phyloP scores from a whole-genome alignment of 1,140 invertebrate genomes.

The Cydia amplana region DNA sequence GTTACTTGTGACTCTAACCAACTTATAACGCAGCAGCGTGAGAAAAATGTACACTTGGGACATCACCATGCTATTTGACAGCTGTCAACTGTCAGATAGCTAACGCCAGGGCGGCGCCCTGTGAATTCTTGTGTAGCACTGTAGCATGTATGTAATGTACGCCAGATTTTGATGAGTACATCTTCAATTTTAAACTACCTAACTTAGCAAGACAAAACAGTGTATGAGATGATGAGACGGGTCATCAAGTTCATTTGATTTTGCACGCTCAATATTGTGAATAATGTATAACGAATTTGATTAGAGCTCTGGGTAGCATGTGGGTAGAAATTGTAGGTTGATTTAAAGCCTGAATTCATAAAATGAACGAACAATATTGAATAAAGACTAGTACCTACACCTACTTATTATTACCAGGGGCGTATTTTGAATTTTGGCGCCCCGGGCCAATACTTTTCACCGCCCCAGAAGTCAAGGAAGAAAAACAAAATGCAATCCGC shows the following conservation, averaged over 20 bases:
- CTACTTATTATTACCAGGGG: too few relatives aligned
- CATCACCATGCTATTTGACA: too few relatives aligned
- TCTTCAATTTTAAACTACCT: background rate
- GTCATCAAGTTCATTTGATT: background rate
- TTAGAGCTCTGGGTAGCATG: background rate
- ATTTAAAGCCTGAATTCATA: constrained; percentile 4
- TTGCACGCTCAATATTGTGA: background rate
- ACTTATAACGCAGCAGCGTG: too few relatives aligned
- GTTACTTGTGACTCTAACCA: too few relatives aligned
- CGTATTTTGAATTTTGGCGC: too few relatives aligned
- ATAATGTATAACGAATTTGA: background rate
- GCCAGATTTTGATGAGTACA: background rate
- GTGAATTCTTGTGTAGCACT: constrained; percentile 15
- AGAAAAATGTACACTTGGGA: too few relatives aligned
- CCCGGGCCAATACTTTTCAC: too few relatives aligned
- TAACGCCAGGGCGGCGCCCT: too few relatives aligned
- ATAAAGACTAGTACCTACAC: background rate
- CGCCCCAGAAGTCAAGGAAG: too few relatives aligned
- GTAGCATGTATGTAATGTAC: constrained; percentile 36
- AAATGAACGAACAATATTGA: background rate
- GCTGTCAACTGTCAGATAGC: too few relatives aligned
- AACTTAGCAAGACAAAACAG: background rate
- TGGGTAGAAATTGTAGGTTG: background rate
- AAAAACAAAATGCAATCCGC: too few relatives aligned
- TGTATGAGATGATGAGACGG: background rate